Percentiles rank a stretch among this genome's conserved stretches.
Conservation (phyloP, 2,888 invertebrate genomes). For the Thymelicus lineola region DNA sequence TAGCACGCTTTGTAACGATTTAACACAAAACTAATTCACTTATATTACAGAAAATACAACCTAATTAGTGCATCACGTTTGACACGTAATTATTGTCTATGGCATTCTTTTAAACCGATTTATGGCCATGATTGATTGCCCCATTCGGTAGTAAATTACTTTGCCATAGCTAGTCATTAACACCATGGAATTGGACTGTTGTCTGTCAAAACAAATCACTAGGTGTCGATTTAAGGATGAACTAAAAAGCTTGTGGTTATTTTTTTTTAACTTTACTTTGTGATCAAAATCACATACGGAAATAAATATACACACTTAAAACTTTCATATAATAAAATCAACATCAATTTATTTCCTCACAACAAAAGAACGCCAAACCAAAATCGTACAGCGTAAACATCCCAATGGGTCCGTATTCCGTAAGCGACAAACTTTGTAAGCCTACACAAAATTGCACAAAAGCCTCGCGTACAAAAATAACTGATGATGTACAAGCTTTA, state of each 20-base stretch:
- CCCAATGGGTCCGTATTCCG: background rate
- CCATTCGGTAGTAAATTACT: conserved; percentile 40
- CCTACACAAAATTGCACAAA: conserved; percentile 15
- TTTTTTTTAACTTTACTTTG: too few relatives aligned
- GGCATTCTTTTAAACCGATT: conserved; percentile 44
- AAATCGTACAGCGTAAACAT: background rate
- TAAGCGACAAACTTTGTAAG: conserved; percentile 9
- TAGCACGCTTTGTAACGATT: background rate
- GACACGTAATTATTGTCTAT: conserved; percentile 43
- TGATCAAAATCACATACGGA: too few relatives aligned
- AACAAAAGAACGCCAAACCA: background rate
- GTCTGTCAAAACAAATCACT: background rate
- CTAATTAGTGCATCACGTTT: background rate
- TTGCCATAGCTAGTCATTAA: conserved; percentile 40
- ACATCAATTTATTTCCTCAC: too few relatives aligned
- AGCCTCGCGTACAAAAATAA: conserved; percentile 18
- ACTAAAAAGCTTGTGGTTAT: too few relatives aligned
- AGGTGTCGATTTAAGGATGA: too few relatives aligned
- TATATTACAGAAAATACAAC: background rate
- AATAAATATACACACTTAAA: too few relatives aligned
- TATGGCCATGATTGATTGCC: conserved; percentile 44
- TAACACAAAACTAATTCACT: background rate
- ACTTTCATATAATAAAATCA: too few relatives aligned
- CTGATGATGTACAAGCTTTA: conserved; percentile 16
- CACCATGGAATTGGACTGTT: conserved; percentile 37